A percentile compares a stretch with the other conserved stretches of the same genome.
Evolutionary conservation across 2,797 vertebrate species (phyloP).

Genomic region (Molossus molossus): DNA sequence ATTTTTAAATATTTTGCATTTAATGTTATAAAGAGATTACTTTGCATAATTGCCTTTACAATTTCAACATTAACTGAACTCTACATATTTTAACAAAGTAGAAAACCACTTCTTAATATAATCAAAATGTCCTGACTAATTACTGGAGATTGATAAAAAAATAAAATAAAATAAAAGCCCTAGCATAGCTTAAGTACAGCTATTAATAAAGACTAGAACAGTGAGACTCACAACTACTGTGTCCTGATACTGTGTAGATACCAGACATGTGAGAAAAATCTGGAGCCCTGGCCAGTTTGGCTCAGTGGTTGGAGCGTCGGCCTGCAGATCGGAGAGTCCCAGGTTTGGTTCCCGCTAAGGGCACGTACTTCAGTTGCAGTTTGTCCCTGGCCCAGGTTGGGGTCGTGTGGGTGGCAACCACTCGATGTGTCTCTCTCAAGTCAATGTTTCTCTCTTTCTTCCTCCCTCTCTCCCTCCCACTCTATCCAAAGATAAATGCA

Average conservation of each 20-base stretch:
- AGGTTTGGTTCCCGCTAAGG: no score
- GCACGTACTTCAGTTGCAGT: no score
- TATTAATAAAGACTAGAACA: not conserved
- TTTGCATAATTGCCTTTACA: constrained; percentile 54
- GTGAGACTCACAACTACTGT: not conserved
- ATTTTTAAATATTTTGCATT: not conserved
- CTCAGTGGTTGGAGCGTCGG: no score
- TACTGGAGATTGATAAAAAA: not conserved
- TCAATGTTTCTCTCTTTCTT: no score
- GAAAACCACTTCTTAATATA: not conserved
- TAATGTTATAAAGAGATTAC: not conserved
- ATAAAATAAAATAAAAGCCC: not conserved
- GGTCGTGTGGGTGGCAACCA: no score
- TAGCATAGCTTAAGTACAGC: not conserved
- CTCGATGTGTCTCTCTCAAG: no score
- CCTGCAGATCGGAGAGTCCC: no score
- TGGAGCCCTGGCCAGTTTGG: not conserved
- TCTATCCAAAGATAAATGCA: no score
- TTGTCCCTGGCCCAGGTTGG: no score
- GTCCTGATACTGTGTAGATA: no score
- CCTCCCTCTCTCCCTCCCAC: no score
- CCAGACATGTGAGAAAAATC: not conserved
- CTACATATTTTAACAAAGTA: not conserved
- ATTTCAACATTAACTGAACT: constrained; percentile 1
- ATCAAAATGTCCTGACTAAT: constrained; percentile 8